Conservation (phyloP, 1,140 invertebrate genomes). For the Antheraea pernyi region DNA sequence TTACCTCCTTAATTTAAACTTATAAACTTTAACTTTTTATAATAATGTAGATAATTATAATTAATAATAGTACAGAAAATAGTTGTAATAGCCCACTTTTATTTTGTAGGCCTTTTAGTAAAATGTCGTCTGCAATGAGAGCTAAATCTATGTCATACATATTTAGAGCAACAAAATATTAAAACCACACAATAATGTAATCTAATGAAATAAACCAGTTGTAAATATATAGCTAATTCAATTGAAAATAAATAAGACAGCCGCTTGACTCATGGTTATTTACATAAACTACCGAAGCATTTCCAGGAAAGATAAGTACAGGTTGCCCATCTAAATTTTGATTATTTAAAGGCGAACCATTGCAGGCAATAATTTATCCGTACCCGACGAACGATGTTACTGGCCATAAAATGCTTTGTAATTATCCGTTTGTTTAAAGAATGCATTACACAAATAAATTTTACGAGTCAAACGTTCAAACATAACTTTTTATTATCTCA, state of each 20-base stretch:
- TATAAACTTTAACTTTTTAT: too few species aligned
- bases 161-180: background rate
- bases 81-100: too few species aligned
- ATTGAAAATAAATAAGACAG: slow-evolving; percentile 12
- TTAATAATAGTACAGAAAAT: too few species aligned
- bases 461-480: slow-evolving; percentile 67
- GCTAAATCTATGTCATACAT: background rate
- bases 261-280: slow-evolving; percentile 13
- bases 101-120: too few species aligned
- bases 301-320: slow-evolving; percentile 22
- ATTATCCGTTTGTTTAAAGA: slow-evolving; percentile 74
- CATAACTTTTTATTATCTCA: slow-evolving; percentile 73
- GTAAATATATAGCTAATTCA: slow-evolving; percentile 10
- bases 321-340: slow-evolving; percentile 23
- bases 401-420: slow-evolving; percentile 55
- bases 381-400: slow-evolving; percentile 36
- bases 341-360: slow-evolving; percentile 40
- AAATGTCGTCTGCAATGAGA: background rate
- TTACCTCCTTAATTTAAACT: too few species aligned
- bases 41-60: too few species aligned
- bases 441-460: slow-evolving; percentile 75
- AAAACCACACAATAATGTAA: slow-evolving; percentile 8
- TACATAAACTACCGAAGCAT: slow-evolving; percentile 18
- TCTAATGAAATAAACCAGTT: slow-evolving; percentile 7
- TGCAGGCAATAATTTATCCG: slow-evolving; percentile 43